Percentiles rank a stretch among this genome's conserved stretches.
These are phyloP conservation scores for Symphodus melops DNA, from an alignment of 2,113 vertebrate species.

Conservation along the genomic window DNA sequence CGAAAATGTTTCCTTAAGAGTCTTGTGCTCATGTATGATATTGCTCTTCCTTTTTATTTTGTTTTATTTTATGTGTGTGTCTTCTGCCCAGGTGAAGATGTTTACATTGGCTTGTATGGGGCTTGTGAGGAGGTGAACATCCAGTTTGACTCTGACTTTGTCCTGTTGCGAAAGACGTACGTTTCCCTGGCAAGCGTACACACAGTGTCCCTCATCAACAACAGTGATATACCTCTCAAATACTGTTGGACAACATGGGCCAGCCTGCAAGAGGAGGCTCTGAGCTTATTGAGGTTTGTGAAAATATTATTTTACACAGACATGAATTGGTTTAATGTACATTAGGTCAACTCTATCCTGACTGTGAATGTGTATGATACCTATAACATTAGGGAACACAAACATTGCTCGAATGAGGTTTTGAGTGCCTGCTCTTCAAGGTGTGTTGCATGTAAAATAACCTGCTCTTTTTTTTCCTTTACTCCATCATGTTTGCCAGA, in stretches of 20 bases:
- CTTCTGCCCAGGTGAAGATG: conserved; percentile 84
- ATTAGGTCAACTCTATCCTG: no score
- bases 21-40: no score
- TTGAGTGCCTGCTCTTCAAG: neutral
- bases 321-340: neutral
- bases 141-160: conserved; percentile 80
- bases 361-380: no score
- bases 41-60: no score
- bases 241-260: conserved; percentile 87
- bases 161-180: conserved; percentile 85
- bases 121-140: conserved; percentile 84
- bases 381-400: no score
- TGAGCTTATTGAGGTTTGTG: conserved; percentile 79
- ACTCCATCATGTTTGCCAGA: conserved; percentile 13
- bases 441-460: neutral
- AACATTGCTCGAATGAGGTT: neutral
- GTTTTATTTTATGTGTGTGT: neutral
- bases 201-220: conserved; percentile 84
- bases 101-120: conserved; percentile 83
- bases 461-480: conserved; percentile 15
- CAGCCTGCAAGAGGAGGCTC: conserved; percentile 82
- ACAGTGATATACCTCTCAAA: conserved; percentile 81
- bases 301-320: neutral
- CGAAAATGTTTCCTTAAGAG: no score
- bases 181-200: conserved; percentile 77